Evolutionary conservation across 2,888 invertebrate species (phyloP), one percentile per base, ranked within the genome.

Genomic region (Gari tellinella): DNA sequence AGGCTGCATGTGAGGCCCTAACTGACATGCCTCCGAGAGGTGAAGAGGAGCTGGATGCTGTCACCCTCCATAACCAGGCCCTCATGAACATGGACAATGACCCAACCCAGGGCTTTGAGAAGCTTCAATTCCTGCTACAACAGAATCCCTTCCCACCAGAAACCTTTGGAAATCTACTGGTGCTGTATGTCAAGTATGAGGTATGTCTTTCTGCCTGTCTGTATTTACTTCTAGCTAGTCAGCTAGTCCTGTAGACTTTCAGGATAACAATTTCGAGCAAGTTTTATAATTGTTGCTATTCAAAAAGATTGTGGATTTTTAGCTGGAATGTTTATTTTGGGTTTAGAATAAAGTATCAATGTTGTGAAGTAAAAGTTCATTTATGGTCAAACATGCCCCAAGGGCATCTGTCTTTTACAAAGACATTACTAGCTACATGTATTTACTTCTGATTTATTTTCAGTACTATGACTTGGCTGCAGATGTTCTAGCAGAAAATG

Each of bases 141-240:
- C 97, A 99, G 72, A 97, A 97, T 89, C 97, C 97, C 2, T 99
- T 99, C 90, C 99, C 99, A 3, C 96, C 97, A 15, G 99, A 99
- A 93, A 99, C 99, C 0, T 99, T 99, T 91, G 96, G 97, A 0
- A 99, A 99, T 92, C 94, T 99, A 21, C 93, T 99, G 48, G 93
- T 99, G 3, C 93, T 99, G 0, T 99, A 99, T 90, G 97, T 99
- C 91, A 98, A 98, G 91, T 97, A 98, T 92, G 99, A 99, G 90
- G 93, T 93, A 81, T 70, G 74, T 66, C 10, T 31, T 7, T 31
- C 31, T 43, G 19, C 4, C 43, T 19, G 19, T 43, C n/a, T 43
- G 43, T 15, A 4, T 5, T 15, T 43, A 4, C 14, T 4, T 43
- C n/a, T 19, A 5, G 40, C 40, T 12, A 12, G 40, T 40, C 15